Evolutionary conservation across 2,888 invertebrate species (phyloP), one percentile per base, ranked within the genome.

Genomic region (Pyrrhia umbra): DNA sequence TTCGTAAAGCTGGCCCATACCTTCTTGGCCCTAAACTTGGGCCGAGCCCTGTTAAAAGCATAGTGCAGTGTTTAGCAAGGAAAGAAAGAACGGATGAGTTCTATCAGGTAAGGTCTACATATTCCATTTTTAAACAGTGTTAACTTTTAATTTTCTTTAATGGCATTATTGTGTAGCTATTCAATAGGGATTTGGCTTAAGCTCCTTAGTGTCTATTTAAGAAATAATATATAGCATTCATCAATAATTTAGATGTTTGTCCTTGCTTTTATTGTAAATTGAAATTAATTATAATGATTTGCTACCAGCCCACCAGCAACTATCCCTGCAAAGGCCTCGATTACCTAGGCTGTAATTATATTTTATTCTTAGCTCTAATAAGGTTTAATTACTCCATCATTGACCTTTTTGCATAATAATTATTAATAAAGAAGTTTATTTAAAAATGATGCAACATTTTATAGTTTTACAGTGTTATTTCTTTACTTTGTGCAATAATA

Each of bases 1-100:
- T 95, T 9, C 95, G 96, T 79, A 95, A 95, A 82, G 97, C 96
- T 70, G 97, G 97, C 0, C 96, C 96, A 39, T 97, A 96, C 85
- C 90, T 97, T 46, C 86, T 97, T 47, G 97, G 97, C 2, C 96
- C 97, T 23, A 95, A 96, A 75, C 91, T 97, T 27, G 97, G 97
- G 0, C 96, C 96, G 6, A 97, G 97, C 64, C 97, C 97, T 13
- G 97, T 97, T 0, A 96, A 96, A 85, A 97, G 97, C 87, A 97
- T 97, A 81, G 96, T 97, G 5, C 97, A 97, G 82, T 97, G 97
- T 90, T 90, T 97, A 68, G 97, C 97, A 6, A 95, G 97, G 59
- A 96, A 96, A 81, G 96, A 96, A 82, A 96, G 95, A 50, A 97
- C 97, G 25, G 96, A 97, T 88, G 95, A 96, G 57, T 97, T 96